Conservation (phyloP, 92 coral and sea anemone genomes). For the Pocillopora meandrina region DNA sequence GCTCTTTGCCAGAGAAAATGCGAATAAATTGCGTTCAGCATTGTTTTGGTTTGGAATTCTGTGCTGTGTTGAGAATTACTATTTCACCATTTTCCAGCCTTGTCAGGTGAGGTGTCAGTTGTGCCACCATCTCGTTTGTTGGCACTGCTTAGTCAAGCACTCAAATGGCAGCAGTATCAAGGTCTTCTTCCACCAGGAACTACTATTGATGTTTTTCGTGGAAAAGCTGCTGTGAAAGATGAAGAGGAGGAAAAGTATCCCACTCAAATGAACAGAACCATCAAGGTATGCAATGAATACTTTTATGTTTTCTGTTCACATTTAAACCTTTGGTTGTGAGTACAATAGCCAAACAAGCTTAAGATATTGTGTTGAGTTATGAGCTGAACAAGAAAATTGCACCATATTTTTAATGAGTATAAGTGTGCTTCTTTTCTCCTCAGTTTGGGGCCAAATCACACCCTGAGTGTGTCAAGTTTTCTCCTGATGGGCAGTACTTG, state of each 20-base stretch:
- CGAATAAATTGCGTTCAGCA: neutral
- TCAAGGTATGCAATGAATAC: constrained; percentile 65
- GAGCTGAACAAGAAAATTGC: neutral
- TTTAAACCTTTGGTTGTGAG: too few species aligned
- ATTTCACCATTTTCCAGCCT: constrained; percentile 49
- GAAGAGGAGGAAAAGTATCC: constrained; percentile 98
- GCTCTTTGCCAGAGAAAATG: too few species aligned
- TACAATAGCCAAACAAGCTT: too few species aligned
- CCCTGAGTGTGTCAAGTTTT: constrained; percentile 95
- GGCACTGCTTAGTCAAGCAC: constrained; percentile 94
- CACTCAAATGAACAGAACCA: constrained; percentile 84
- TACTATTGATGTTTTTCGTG: constrained; percentile 96
- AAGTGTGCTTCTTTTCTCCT: neutral
- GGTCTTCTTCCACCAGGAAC: constrained; percentile 98
- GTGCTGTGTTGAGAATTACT: neutral
- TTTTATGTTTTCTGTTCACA: too few species aligned
- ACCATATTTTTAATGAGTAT: neutral
- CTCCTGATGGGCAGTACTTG: constrained; percentile 98
- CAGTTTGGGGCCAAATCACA: constrained; percentile 99
- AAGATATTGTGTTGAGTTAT: too few species aligned
- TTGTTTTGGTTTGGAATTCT: neutral
- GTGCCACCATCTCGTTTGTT: constrained; percentile 98
- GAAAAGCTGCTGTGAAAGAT: constrained; percentile 97
- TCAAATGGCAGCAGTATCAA: constrained; percentile 99
- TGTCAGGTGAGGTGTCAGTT: constrained; percentile 97